A percentile compares a stretch with the other conserved stretches of the same genome.
phyloP scores from a whole-genome alignment of 1,140 invertebrate genomes.

The Tetramorium simillimum region DNA sequence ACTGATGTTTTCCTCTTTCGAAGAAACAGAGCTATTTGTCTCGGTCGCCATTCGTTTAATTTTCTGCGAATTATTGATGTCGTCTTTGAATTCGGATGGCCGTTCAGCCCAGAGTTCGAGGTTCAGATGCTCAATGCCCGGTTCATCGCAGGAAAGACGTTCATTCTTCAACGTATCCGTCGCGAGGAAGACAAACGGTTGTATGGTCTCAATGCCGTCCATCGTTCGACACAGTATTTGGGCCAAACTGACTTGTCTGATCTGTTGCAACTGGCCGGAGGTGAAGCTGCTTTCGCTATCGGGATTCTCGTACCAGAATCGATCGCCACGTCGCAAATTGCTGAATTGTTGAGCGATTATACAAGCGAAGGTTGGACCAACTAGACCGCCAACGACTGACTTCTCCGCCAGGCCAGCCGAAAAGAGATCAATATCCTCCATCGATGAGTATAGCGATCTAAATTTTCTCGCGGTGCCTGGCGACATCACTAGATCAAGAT shows the following conservation, averaged over 20 bases:
- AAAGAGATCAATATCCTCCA: slow-evolving; percentile 97
- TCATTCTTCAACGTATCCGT: slow-evolving; percentile 88
- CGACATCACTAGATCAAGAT: slow-evolving; percentile 91
- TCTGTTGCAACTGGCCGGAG: slow-evolving; percentile 93
- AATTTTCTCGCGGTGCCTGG: slow-evolving; percentile 88
- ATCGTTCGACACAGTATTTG: slow-evolving; percentile 95
- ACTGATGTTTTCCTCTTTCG: neutral
- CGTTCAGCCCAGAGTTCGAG: slow-evolving; percentile 87
- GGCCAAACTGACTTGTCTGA: slow-evolving; percentile 92
- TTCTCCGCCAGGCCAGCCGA: slow-evolving; percentile 94
- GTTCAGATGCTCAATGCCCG: slow-evolving; percentile 90
- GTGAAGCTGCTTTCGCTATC: slow-evolving; percentile 91
- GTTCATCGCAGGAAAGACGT: slow-evolving; percentile 89
- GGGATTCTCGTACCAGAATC: slow-evolving; percentile 97
- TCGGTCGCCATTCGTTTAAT: neutral
- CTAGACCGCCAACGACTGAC: slow-evolving; percentile 92
- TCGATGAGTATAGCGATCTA: slow-evolving; percentile 88
- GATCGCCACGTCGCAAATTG: slow-evolving; percentile 94
- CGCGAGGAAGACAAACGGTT: slow-evolving; percentile 91
- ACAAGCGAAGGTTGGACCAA: slow-evolving; percentile 98
- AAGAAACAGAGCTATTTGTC: neutral
- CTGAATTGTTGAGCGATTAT: slow-evolving; percentile 97
- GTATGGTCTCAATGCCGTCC: slow-evolving; percentile 90
- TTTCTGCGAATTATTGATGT: neutral
- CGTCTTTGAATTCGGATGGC: neutral